phyloP scores from a whole-genome alignment of 2,888 invertebrate species.

The Cristatella mucedo region DNA sequence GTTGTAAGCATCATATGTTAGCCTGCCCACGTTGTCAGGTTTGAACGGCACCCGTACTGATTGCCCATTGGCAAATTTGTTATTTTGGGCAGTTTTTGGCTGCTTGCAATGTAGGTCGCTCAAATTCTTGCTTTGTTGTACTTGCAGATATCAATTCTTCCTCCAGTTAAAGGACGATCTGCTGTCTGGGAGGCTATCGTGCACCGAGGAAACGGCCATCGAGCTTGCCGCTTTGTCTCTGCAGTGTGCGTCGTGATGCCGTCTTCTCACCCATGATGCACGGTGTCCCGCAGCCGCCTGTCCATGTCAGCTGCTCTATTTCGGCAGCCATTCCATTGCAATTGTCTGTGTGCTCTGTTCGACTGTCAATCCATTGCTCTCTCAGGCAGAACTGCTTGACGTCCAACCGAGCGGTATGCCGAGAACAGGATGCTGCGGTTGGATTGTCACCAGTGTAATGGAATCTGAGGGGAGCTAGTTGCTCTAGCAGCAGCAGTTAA shows the following conservation, averaged over 20 bases:
- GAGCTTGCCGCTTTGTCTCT: constrained; percentile 78
- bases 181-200: constrained; percentile 71
- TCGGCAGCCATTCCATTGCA: neutral
- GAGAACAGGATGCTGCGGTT: no score
- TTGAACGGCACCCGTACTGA: no score
- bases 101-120: neutral
- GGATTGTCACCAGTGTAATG: no score
- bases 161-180: constrained; percentile 91
- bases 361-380: neutral
- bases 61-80: no score
- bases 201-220: constrained; percentile 66
- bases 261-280: neutral
- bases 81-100: neutral
- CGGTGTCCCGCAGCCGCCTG: neutral
- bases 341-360: neutral
- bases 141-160: constrained; percentile 73
- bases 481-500: no score
- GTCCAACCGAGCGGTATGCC: no score
- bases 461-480: no score
- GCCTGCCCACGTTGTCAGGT: no score
- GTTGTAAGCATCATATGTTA: no score
- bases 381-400: no score
- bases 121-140: constrained; percentile 2
- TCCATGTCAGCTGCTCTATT: neutral
- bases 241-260: constrained; percentile 72